A percentile compares a stretch with the other conserved stretches of the same genome.
Conservation (phyloP, 1,140 invertebrate genomes). For the Drosophila watanabei region DNA sequence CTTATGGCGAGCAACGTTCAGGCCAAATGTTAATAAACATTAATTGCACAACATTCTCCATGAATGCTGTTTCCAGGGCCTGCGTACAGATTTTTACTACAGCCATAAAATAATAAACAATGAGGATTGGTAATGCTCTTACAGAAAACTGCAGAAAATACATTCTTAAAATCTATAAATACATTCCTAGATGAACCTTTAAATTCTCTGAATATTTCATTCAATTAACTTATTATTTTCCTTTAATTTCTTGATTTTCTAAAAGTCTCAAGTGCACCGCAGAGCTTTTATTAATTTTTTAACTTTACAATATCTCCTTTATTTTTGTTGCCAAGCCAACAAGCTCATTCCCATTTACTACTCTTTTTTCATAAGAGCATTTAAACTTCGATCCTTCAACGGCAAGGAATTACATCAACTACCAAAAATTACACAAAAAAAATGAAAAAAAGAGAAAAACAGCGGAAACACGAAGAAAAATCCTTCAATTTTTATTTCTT, state of each 20-base stretch:
- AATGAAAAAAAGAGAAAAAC: slow-evolving; percentile 8
- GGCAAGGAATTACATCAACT: slow-evolving; percentile 12
- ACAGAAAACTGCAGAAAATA: background rate
- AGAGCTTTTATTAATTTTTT: background rate
- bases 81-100: slow-evolving; percentile 30
- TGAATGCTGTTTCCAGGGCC: slow-evolving; percentile 19
- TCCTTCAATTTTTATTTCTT: slow-evolving; percentile 61
- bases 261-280: slow-evolving; percentile 8
- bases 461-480: slow-evolving; percentile 33
- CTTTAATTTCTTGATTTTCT: background rate
- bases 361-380: slow-evolving; percentile 38
- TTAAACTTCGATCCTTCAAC: slow-evolving; percentile 47
- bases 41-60: slow-evolving; percentile 67
- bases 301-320: background rate
- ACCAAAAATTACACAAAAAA: background rate
- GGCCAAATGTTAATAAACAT: slow-evolving; percentile 76
- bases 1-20: slow-evolving; percentile 24
- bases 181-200: background rate
- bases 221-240: background rate
- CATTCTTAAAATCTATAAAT: background rate
- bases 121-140: slow-evolving; percentile 40
- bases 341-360: slow-evolving; percentile 11
- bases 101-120: slow-evolving; percentile 31
- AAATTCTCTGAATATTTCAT: background rate
- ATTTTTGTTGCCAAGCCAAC: slow-evolving; percentile 17